Conservation (phyloP, 2,797 vertebrate species). For the Neomorphus geoffroyi region DNA sequence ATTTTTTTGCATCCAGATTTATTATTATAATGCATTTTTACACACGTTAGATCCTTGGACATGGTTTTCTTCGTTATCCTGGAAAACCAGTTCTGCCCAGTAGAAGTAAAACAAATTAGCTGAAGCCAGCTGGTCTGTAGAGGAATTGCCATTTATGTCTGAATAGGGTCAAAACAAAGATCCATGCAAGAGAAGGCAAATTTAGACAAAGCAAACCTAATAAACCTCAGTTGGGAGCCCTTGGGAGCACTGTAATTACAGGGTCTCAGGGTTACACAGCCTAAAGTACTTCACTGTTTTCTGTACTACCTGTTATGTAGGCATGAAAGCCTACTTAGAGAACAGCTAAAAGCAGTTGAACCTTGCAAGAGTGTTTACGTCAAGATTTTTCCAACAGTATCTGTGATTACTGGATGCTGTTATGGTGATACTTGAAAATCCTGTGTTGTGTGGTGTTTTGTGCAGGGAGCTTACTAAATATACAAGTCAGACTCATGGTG, state of each 20-base stretch:
- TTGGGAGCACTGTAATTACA: background rate
- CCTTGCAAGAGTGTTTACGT: background rate
- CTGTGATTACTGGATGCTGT: background rate
- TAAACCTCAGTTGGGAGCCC: background rate
- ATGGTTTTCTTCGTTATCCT: background rate
- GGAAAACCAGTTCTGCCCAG: background rate
- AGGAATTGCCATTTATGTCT: background rate
- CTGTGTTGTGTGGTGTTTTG: background rate
- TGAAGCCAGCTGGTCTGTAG: background rate
- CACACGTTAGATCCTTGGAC: fast-evolving
- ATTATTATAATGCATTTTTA: background rate
- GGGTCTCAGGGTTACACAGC: background rate
- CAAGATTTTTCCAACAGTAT: background rate
- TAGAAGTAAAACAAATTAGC: background rate
- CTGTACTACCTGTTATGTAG: background rate
- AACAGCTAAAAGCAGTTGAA: background rate
- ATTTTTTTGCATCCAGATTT: background rate
- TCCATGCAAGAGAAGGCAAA: fast-evolving
- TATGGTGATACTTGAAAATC: background rate
- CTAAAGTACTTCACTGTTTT: background rate
- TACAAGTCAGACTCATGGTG: no score
- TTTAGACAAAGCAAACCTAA: background rate
- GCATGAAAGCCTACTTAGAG: background rate
- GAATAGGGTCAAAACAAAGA: background rate
- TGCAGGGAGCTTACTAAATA: background rate